These are phyloP conservation scores for Vidua chalybeata DNA, from an alignment of 2,113 vertebrate genomes.

Conservation along the genomic window DNA sequence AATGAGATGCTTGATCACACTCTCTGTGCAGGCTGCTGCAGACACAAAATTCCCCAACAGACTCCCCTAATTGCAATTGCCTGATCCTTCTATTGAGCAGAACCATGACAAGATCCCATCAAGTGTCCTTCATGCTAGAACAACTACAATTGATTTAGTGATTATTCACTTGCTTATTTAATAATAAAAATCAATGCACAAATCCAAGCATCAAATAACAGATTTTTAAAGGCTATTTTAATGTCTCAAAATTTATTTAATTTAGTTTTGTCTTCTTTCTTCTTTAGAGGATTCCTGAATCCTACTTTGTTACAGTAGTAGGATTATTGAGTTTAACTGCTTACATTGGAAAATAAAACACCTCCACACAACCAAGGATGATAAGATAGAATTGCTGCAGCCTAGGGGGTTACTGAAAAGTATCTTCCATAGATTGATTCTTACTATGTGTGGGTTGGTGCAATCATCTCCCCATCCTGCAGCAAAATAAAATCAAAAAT, in stretches of 20 bases:
- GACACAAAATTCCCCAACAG: not conserved
- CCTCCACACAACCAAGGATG: not conserved
- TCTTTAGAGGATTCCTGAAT: not conserved
- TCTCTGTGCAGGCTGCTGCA: not conserved
- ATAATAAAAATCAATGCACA: not conserved
- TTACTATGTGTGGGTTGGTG: not conserved
- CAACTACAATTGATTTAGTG: not conserved
- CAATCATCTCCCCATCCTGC: not conserved
- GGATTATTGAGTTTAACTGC: not conserved
- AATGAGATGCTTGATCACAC: conserved; percentile 8
- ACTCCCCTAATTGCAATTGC: not conserved
- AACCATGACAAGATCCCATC: not conserved
- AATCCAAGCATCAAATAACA: not conserved
- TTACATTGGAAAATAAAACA: not conserved
- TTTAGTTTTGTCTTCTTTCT: not conserved
- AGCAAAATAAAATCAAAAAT: not conserved
- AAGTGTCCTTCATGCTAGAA: not conserved
- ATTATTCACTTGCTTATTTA: not conserved
- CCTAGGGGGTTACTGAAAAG: not conserved
- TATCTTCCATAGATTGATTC: not conserved
- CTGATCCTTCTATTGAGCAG: not conserved
- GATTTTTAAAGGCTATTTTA: not conserved
- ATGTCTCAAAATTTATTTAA: not conserved
- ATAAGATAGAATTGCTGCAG: not conserved
- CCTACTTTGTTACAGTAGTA: not conserved